These are phyloP conservation scores for Chalcosyrphus nemorum DNA, from an alignment of 2,888 invertebrate species.

Conservation along the genomic window DNA sequence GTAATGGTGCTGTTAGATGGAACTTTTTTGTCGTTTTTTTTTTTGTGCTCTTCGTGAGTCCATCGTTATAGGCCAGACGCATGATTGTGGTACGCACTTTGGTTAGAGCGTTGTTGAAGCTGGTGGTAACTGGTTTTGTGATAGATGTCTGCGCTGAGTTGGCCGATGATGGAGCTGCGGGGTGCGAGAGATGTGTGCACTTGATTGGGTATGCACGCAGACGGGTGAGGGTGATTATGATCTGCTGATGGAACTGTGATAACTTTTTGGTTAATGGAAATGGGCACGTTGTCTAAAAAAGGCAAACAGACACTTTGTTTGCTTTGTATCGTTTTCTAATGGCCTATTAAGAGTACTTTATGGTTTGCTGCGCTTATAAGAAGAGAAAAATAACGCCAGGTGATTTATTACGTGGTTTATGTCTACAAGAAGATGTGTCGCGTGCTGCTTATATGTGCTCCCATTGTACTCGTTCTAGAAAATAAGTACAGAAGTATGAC, in stretches of 20 bases:
- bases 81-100: conserved; percentile 17
- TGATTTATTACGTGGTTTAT: too few relatives aligned
- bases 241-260: not conserved
- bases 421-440: too few relatives aligned
- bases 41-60: not conserved
- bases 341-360: not conserved
- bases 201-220: not conserved
- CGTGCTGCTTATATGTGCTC: too few relatives aligned
- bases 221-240: not conserved
- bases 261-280: not conserved
- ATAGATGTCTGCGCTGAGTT: not conserved
- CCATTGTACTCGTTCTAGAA: too few relatives aligned
- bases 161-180: not conserved
- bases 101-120: not conserved
- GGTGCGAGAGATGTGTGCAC: not conserved
- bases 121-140: conserved; percentile 12
- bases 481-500: too few relatives aligned
- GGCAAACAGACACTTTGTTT: not conserved
- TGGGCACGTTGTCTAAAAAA: not conserved
- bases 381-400: too few relatives aligned
- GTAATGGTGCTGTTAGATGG: not conserved
- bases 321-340: not conserved
- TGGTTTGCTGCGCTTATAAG: not conserved
- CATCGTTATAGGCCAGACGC: conserved; percentile 19
- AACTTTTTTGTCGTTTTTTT: not conserved